Evolutionary conservation across 2,113 vertebrate species (phyloP), one percentile per base, ranked within the genome.

Genomic region (Peucedramus taeniatus): DNA sequence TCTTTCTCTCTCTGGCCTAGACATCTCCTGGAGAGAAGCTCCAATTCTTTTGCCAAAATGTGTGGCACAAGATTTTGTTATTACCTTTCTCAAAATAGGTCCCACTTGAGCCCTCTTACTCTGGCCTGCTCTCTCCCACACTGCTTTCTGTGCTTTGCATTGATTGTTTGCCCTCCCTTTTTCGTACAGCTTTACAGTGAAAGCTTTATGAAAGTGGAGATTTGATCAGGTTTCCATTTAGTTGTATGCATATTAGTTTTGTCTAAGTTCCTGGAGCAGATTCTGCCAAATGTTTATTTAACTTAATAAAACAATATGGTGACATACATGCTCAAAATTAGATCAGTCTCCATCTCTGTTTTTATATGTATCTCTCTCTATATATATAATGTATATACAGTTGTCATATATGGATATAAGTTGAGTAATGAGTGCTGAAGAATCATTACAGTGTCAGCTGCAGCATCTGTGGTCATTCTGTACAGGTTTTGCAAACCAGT

Each of bases 41-140:
- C 64, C 8, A 1, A 2, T 84, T 92, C 77, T 77, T 70, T n/a
- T 75, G 35, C 44, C 44, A 27, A 59, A 59, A 50, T 56, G 19
- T 0, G 0, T 57, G 45, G 59, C 42, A 47, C 0, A 0, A n/a
- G 31, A 64, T 60, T 93, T 63, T 40, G 20, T 78, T 35, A 3
- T 42, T 65, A 16, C 69, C 28, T 76, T 75, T 83, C 60, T 70
- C 80, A 70, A 1, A 82, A 3, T 31, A 63, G 63, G 72, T 39
- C 60, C 51, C 45, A 11, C 19, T 13, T 28, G 60, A 89, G 76
- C 61, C 68, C 64, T 68, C 47, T 60, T 47, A 6, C 35, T 81
- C 21, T 66, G 54, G n/a, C 30, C 80, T 94, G 40, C 22, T 39
- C 20, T 61, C 68, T 89, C 30, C 82, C 44, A 60, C 2, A 0